Evolutionary conservation across 2,797 vertebrate species (phyloP), one percentile per base, ranked within the genome.

Genomic region (Tiaroga cobitis): DNA sequence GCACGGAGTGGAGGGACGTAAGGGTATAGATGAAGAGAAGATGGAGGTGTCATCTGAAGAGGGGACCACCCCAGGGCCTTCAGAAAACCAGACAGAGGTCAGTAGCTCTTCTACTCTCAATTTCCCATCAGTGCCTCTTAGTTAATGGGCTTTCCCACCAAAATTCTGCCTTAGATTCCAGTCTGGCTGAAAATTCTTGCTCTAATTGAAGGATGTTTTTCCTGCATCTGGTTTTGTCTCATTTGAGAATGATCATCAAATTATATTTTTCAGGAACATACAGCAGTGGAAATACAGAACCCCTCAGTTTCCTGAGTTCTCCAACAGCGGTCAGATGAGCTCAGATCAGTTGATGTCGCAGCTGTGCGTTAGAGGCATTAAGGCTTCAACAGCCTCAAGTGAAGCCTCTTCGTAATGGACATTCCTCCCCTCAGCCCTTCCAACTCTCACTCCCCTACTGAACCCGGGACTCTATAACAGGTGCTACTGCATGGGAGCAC

Each of bases 61-160:
- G 21, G 94, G 92, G 39, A 87, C 88, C 7, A 90, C 93, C 85
- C 96, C 96, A 83, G 92, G 95, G 82, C 93, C 95, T 0, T 90
- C 95, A 85, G 96, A 96, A 88, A 97, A 97, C 75, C 96, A 94
- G 10, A 97, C 97, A 93, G 97, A 94, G 93, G 94, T 94, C 78
- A 80, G 78, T 86, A 82, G 49, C 21, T 80, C 51, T 76, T 75
- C 5, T 77, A 19, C 3, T 39, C 9, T 39, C 34, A 21, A 24
- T 29, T 43, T 63, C 37, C 8, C 56, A 26, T 63, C 76, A 63
- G 8, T 29, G 19, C 15, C 24, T 43, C 37, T 18, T 16, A 77
- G 49, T 76, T n/a, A 39, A 26, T 43, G 76, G 76, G 37, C 16
- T 63, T 79, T 79, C 37, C 76, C 56, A 43, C 56, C 37, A 79